Conservation (phyloP, 2,888 invertebrate species). For the Metellina segmentata region DNA sequence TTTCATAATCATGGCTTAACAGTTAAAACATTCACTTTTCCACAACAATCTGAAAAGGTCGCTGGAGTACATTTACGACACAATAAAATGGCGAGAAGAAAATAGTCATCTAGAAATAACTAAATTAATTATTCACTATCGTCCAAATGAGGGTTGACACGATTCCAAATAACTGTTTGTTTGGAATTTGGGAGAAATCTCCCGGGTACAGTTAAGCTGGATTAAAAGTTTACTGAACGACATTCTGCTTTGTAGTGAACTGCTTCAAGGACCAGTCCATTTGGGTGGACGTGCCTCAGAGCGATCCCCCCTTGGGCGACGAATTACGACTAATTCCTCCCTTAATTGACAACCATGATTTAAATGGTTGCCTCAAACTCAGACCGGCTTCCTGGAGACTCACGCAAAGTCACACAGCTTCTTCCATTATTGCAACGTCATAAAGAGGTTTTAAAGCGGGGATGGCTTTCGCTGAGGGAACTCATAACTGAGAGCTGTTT, state of each 20-base stretch:
- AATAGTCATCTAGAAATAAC: too few species aligned
- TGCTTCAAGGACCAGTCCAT: too few species aligned
- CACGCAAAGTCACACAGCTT: too few species aligned
- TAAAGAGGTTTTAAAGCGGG: background rate
- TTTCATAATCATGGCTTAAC: too few species aligned
- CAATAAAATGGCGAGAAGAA: too few species aligned
- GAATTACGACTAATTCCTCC: constrained; percentile 19
- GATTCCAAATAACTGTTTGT: constrained; percentile 48
- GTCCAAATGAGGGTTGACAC: constrained; percentile 15
- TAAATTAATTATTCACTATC: background rate
- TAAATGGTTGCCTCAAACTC: background rate
- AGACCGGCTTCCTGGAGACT: background rate
- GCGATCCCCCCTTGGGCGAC: background rate
- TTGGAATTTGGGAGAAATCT: constrained; percentile 18
- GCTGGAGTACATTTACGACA: too few species aligned
- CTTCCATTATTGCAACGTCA: background rate
- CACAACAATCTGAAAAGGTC: too few species aligned
- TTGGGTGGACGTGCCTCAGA: constrained; percentile 1
- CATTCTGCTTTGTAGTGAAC: too few species aligned
- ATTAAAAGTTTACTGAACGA: constrained; percentile 13
- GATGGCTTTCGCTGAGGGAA: background rate
- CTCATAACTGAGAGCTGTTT: background rate
- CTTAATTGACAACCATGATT: constrained; percentile 13
- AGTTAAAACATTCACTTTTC: too few species aligned
- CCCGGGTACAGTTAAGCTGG: constrained; percentile 41